Conservation (phyloP, 1,140 invertebrate genomes). For the Campoletis sonorensis region DNA sequence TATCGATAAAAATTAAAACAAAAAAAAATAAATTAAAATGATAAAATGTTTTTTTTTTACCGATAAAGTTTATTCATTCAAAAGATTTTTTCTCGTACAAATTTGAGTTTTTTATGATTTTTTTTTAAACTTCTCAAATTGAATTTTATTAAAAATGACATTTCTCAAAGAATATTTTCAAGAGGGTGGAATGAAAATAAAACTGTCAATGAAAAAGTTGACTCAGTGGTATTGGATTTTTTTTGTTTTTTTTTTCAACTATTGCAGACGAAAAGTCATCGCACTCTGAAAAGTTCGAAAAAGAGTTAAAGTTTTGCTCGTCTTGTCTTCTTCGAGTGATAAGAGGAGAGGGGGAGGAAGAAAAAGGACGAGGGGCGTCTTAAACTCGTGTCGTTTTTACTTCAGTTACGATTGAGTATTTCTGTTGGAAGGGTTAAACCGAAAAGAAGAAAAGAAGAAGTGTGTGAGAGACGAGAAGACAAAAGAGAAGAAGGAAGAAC, state of each 20-base stretch:
- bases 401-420: background rate
- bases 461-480: background rate
- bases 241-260: background rate
- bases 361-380: background rate
- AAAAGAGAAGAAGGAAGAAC: background rate
- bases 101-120: too few species aligned
- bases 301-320: constrained; percentile 33
- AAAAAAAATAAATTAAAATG: too few species aligned
- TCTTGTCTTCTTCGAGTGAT: background rate
- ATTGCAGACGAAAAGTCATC: constrained; percentile 3
- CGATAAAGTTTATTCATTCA: too few species aligned
- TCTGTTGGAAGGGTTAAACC: background rate
- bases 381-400: background rate
- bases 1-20: too few species aligned
- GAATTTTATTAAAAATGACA: too few species aligned
- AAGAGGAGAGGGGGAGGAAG: background rate
- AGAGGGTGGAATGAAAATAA: background rate
- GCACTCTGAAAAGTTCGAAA: constrained; percentile 28
- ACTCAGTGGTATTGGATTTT: background rate
- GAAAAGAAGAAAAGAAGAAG: background rate
- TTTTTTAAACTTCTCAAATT: too few species aligned
- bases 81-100: too few species aligned
- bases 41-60: too few species aligned
- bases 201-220: background rate
- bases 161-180: too few species aligned